Base-by-base conservation (phyloP, 2,797 vertebrate genomes). In the Tympanoctomys barrerae region DNA sequence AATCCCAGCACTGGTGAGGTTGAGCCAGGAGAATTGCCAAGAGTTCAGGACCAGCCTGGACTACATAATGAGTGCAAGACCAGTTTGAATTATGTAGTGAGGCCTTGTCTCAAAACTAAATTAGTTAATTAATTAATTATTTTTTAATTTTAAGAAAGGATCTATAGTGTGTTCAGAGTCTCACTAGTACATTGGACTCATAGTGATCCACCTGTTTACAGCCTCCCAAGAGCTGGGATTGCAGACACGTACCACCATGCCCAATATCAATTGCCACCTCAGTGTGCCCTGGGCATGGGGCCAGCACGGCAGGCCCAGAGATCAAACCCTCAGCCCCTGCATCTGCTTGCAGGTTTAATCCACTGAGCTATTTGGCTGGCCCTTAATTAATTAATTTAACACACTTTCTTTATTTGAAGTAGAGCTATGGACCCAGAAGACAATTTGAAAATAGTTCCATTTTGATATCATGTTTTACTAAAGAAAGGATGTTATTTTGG, bases 361-460 rank as follows among this genome's bases (percentile, higher is more conserved):
- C 11, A 11, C 42, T 42, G 42, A 42, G 42, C 49, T 49, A 11
- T 49, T 49, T 49, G 49, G 49, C 49, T 2, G 11, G 11, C 49
- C 49, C 49, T n/a, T 19, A 81, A 87, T 54, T 62, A 70, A n/a
- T 70, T 70, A 96, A 77, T 94, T 77, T 57, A 57, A 57, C 21
- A 7, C 61, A 88, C 7, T 89, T 90, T 2, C 36, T 87, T 18
- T 93, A 62, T 82, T 52, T 86, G 28, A 92, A 91, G n/a, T 31
- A 80, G 46, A 46, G 12, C 84, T 73, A 94, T 14, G 26, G 75
- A 75, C 22, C 3, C 21, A 89, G 42, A 88, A 73, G 84, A 77
- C 22, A 82, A 59, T 78, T 64, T 82, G 71, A 68, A 94, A 83
- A 82, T 68, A 61, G 33, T 52, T 52, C 22, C 36, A 83, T 59